These are phyloP conservation scores for Lordiphosa mommai DNA, from an alignment of 1,140 invertebrate species.

Conservation along the genomic window DNA sequence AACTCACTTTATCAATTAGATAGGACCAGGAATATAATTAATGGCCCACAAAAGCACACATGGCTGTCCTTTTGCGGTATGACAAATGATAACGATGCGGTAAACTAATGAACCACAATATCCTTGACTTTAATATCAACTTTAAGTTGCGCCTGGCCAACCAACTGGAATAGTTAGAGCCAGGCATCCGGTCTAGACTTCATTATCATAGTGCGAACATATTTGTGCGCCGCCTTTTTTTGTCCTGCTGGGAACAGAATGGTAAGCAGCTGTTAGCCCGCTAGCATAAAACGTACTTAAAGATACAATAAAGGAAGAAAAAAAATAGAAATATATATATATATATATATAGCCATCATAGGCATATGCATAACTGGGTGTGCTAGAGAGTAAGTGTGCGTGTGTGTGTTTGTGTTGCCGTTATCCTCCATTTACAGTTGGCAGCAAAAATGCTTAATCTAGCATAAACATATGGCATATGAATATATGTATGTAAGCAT, in stretches of 20 bases:
- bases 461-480: conserved; percentile 56
- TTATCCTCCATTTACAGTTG: conserved; percentile 61
- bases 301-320: conserved; percentile 44
- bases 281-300: conserved; percentile 37
- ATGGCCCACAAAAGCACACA: conserved; percentile 24
- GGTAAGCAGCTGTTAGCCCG: conserved; percentile 44
- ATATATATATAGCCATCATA: background rate
- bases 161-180: conserved; percentile 14
- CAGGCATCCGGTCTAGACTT: conserved; percentile 70
- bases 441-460: conserved; percentile 66
- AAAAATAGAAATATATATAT: background rate
- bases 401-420: conserved; percentile 18
- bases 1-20: conserved; percentile 39
- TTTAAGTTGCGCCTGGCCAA: conserved; percentile 7
- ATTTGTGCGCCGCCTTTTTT: conserved; percentile 1
- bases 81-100: conserved; percentile 40
- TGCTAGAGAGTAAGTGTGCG: conserved; percentile 19
- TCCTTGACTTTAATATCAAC: conserved; percentile 41
- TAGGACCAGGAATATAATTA: conserved; percentile 41
- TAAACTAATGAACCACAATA: conserved; percentile 26
- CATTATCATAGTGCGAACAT: conserved; percentile 48
- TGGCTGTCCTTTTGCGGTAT: conserved; percentile 5
- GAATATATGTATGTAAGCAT: conserved; percentile 24
- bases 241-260: conserved; percentile 25
- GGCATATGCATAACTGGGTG: conserved; percentile 17